Base-by-base conservation (phyloP, 2,797 vertebrate genomes). In the Pantherophis vulpinus region DNA sequence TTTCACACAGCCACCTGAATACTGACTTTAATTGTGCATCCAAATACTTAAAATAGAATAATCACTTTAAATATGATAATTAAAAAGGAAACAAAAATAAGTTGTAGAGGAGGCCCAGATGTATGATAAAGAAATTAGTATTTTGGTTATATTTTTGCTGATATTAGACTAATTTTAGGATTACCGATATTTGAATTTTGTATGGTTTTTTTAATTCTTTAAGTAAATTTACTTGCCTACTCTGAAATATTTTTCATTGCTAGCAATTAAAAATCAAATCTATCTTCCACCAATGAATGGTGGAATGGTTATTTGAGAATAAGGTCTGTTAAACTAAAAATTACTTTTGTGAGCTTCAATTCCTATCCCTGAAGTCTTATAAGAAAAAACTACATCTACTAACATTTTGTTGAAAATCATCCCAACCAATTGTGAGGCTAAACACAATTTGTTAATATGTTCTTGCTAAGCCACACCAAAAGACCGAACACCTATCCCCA, bases 401-500 rank as follows among this genome's bases (percentile, higher is more conserved):
- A 59, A 60, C 10, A 91, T 60, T 86, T 25, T 79, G 11, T 37
- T 90, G 63, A 32, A 90, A 90, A 29, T 74, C 63, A 56, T 25
- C n/a, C 16, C 89, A 66, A 66, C 16, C 47, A 90, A 37, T n/a
- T 90, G 61, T 7, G n/a, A 54, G 14, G 51, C 27, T 55, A 54
- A 54, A 94, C 58, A 95, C 89, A 90, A 51, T 23, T 92, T 93
- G 87, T 91, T 23, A 18, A 10, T 14, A 29, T 63, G 37, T 7
- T 93, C 83, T 88, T 54, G 20, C 20, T 14, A 74, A 61, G 87
- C 92, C 91, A 93, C 94, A 86, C 14, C 29, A 89, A 83, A 58
- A 55, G 0, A 42, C 0, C 0, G 91, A 1, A 47, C 29, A 63
- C 91, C 91, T 91, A 51, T 51, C 8, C 58, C 29, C 0, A 0